These are phyloP conservation scores for Caligus rogercresseyi DNA, from an alignment of 1,140 invertebrate genomes.

Conservation along the genomic window DNA sequence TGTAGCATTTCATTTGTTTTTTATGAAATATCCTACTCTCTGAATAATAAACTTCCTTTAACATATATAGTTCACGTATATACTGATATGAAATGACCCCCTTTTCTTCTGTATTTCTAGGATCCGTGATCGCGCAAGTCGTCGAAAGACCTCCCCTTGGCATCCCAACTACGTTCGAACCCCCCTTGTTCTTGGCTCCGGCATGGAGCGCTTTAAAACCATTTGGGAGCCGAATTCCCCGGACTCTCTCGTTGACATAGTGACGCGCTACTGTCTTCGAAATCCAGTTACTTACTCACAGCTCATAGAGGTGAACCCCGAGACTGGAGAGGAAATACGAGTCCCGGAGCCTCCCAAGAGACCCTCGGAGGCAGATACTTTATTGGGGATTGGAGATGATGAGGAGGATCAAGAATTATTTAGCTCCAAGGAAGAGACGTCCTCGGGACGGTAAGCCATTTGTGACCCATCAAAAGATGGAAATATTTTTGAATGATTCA, in stretches of 20 bases:
- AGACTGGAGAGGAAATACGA: conserved; percentile 27
- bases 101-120: neutral
- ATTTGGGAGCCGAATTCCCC: conserved; percentile 23
- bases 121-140: neutral
- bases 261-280: conserved; percentile 42
- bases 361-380: no score
- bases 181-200: neutral
- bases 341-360: no score
- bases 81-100: neutral
- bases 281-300: conserved; percentile 35
- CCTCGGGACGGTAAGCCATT: no score
- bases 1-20: no score
- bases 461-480: no score
- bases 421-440: no score
- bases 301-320: conserved; percentile 31
- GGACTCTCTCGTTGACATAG: conserved; percentile 39
- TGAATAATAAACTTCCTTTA: neutral
- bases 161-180: neutral
- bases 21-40: neutral
- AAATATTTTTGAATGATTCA: no score
- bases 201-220: neutral
- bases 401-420: no score
- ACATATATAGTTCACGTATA: neutral
- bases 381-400: no score
- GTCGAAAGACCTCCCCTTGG: neutral